Evolutionary conservation across 2,888 invertebrate species (phyloP).

Genomic region (Chirona hameri): DNA sequence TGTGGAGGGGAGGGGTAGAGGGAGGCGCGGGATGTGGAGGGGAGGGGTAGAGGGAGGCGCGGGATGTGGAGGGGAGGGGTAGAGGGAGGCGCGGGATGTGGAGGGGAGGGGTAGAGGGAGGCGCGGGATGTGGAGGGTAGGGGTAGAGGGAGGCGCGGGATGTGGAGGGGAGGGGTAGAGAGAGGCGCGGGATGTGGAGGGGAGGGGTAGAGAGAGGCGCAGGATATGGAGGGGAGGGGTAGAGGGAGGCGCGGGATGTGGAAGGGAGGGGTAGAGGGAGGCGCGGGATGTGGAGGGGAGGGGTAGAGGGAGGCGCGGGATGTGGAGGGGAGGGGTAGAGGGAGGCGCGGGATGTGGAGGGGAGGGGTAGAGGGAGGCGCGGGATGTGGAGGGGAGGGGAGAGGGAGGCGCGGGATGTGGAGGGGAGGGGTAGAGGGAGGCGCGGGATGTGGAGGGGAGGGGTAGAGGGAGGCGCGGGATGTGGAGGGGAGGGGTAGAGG

Average conservation of each 20-base stretch:
- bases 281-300: background rate
- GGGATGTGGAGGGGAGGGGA: too few relatives aligned
- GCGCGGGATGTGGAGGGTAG: too few relatives aligned
- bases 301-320: too few relatives aligned
- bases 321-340: too few relatives aligned
- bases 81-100: background rate
- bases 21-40: too few relatives aligned
- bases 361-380: conserved; percentile 24
- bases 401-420: too few relatives aligned
- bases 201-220: too few relatives aligned
- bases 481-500: too few relatives aligned
- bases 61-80: conserved; percentile 33
- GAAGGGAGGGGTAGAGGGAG: conserved; percentile 26
- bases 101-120: too few relatives aligned
- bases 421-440: background rate
- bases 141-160: background rate
- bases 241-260: conserved; percentile 12
- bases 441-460: conserved; percentile 22
- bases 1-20: too few relatives aligned
- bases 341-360: conserved; percentile 4
- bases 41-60: background rate
- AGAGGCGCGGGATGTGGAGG: background rate
- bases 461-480: conserved; percentile 4
- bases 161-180: conserved; percentile 32
- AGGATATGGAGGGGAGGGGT: too few relatives aligned